A percentile compares a stretch with the other conserved stretches of the same genome.
phyloP scores from a whole-genome alignment of 2,113 vertebrate species.

The Mus pahari region DNA sequence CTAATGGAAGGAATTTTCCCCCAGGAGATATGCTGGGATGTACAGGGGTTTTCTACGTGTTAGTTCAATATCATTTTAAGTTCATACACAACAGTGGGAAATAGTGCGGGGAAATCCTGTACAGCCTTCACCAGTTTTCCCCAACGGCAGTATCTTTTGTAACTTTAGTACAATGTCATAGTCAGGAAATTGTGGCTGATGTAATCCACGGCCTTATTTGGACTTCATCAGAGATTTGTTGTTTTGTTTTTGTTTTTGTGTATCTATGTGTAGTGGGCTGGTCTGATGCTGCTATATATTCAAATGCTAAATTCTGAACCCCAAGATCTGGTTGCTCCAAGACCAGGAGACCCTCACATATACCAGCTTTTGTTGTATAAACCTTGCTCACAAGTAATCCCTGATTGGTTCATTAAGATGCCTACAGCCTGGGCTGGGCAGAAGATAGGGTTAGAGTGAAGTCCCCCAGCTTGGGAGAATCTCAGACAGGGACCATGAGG shows the following conservation, averaged over 20 bases:
- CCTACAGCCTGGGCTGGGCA: too few relatives aligned
- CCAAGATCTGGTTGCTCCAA: too few relatives aligned
- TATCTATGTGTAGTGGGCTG: neutral
- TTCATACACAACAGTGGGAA: constrained; percentile 11
- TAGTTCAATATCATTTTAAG: neutral
- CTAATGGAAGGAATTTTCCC: neutral
- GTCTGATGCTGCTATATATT: too few relatives aligned
- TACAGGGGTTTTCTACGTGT: neutral
- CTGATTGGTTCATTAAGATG: too few relatives aligned
- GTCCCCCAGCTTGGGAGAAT: too few relatives aligned
- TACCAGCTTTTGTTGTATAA: too few relatives aligned
- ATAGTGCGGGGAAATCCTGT: neutral
- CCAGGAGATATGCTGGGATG: neutral
- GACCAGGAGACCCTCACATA: too few relatives aligned
- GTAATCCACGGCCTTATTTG: neutral
- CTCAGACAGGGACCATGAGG: too few relatives aligned
- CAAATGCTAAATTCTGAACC: too few relatives aligned
- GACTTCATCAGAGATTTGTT: neutral
- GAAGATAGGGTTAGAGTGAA: too few relatives aligned
- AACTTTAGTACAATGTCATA: neutral
- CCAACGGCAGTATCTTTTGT: neutral
- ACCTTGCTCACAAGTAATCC: too few relatives aligned
- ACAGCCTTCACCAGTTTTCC: neutral
- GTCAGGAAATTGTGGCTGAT: neutral
- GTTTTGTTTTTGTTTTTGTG: neutral